Evolutionary conservation across 1,140 invertebrate genomes (phyloP), one percentile per base, ranked within the genome.

Genomic region (Ips nitidus): DNA sequence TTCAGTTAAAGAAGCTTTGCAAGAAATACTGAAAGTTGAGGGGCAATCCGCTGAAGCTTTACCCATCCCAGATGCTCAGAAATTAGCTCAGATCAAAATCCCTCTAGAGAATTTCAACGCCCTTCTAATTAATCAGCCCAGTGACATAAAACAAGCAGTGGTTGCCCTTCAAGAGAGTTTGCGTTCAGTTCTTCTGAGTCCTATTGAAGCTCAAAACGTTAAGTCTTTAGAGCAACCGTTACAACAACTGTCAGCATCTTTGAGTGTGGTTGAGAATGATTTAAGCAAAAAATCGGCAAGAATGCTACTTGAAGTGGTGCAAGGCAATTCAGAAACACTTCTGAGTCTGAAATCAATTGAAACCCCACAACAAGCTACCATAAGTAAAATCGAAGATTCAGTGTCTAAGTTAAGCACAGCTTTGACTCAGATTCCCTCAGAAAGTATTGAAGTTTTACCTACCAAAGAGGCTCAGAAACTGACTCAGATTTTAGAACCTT

Each of bases 91-190:
- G 3, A 38, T 69, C 4, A 8, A 2, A 62, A 53, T 67, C 45
- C 71, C 71, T 36, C 4, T 71, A 1, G 59, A 71, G 45, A 58
- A 58, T 38, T 38, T 73, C 7, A 60, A 36, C 6, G 47, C 63
- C 45, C 6, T 66, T 4, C n/a, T 73, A 47, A 50, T 70, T 38
- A 8, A 70, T 45, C 3, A 72, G 65, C 65, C 8, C 56, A 59
- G 39, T 43, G 6, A 36, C 65, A 22, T 2, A 62, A 22, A 75
- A 41, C 42, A 65, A 52, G 4, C 65, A 8, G 69, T 56, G 36
- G 40, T 58, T 41, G 36, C 39, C 41, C 6, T 2, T 36, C 37
- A 66, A 59, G 66, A 58, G 41, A 61, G 58, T 50, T 50, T 39
- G n/a, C 6, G 62, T 22, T 5, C 55, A 41, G 41, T 8, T 42